These are phyloP conservation scores for Jaculus jaculus DNA, from an alignment of 2,113 vertebrate species.

Conservation along the genomic window DNA sequence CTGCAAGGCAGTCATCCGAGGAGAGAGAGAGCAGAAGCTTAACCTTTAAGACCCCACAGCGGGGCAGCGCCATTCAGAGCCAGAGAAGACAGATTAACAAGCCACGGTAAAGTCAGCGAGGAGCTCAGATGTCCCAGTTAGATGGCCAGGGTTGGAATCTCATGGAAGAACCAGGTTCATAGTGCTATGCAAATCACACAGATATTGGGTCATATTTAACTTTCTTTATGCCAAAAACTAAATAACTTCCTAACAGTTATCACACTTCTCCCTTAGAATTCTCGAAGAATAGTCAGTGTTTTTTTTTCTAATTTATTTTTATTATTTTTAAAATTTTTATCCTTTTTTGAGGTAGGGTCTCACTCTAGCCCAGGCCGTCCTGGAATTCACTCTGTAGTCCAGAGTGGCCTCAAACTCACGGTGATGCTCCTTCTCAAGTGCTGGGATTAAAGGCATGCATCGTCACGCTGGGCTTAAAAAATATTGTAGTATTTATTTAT, in stretches of 20 bases:
- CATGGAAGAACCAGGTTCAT: slow-evolving; percentile 11
- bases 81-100: slow-evolving; percentile 5
- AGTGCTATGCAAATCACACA: slow-evolving; percentile 1
- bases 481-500: too few relatives aligned
- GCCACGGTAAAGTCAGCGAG: background rate
- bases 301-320: background rate
- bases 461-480: too few relatives aligned
- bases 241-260: slow-evolving; percentile 34
- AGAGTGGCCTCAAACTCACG: too few relatives aligned
- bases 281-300: background rate
- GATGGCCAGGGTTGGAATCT: slow-evolving; percentile 42
- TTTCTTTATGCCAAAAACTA: slow-evolving; percentile 27
- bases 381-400: too few relatives aligned
- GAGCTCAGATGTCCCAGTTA: background rate
- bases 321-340: too few relatives aligned
- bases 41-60: slow-evolving; percentile 36
- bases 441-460: too few relatives aligned
- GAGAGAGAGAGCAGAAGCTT: slow-evolving; percentile 50
- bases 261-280: background rate
- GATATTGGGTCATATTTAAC: background rate
- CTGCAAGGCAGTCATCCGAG: slow-evolving; percentile 25
- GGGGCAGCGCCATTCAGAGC: background rate
- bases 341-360: too few relatives aligned
- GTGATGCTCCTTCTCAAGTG: too few relatives aligned
- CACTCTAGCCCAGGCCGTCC: too few relatives aligned